Conservation (phyloP, 2,888 invertebrate species). For the Heliconius erato region DNA sequence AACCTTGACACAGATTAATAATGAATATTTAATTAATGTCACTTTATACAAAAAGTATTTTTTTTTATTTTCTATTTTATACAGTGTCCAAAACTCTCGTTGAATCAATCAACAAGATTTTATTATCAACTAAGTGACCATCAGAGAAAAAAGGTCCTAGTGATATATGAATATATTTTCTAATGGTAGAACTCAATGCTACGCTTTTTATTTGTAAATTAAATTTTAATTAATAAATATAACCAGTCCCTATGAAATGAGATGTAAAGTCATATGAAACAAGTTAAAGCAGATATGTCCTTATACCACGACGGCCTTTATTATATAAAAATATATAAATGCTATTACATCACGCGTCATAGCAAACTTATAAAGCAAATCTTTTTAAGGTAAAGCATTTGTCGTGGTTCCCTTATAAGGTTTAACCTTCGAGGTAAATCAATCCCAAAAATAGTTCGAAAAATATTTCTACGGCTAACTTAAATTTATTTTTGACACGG, state of each 20-base stretch:
- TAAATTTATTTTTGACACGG: slow-evolving; percentile 62
- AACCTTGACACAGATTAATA: slow-evolving; percentile 41
- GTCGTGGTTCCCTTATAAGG: slow-evolving; percentile 41
- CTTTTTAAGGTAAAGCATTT: slow-evolving; percentile 34
- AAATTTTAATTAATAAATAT: background rate
- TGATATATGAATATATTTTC: too few species aligned
- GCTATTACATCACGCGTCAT: background rate
- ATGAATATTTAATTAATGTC: background rate
- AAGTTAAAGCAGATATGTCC: background rate
- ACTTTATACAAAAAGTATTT: background rate
- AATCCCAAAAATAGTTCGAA: slow-evolving; percentile 61
- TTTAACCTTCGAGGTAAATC: slow-evolving; percentile 43
- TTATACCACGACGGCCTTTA: slow-evolving; percentile 11
- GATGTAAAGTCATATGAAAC: background rate
- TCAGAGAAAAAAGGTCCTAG: too few species aligned
- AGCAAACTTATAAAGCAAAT: background rate
- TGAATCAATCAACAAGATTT: too few species aligned
- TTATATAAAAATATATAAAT: slow-evolving; percentile 32
- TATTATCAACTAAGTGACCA: too few species aligned
- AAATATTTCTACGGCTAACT: slow-evolving; percentile 54
- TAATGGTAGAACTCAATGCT: background rate
- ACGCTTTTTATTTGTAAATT: background rate
- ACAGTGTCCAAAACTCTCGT: too few species aligned
- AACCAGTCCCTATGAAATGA: background rate
- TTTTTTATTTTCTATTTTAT: too few species aligned